Evolutionary conservation across 2,888 invertebrate genomes (phyloP), one percentile per base, ranked within the genome.

Genomic region (Scaptomyza cyrtandrae): DNA sequence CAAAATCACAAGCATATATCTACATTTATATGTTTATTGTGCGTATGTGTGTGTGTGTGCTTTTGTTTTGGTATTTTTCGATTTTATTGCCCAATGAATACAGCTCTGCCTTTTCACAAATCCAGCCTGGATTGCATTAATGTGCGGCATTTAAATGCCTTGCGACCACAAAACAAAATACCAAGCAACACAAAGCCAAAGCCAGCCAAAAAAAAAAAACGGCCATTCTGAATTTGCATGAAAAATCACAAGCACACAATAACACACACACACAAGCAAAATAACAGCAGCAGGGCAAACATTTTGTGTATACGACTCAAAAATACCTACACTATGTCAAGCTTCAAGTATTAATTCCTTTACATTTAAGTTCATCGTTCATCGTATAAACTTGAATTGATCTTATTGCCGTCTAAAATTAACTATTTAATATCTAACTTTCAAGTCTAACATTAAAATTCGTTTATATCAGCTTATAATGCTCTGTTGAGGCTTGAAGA

Each of bases 61-160:
- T 24, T 24, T 31, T 65, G 35, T 48, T 65, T 50, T 43, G 70
- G 56, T 63, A 75, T 86, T 75, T 86, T 75, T 72, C 70, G 81
- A 84, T 83, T 88, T 88, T 80, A 88, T 86, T 84, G 85, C 80
- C 65, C 76, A 78, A 72, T 75, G 84, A 80, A 75, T 73, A 55
- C 52, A 50, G 29, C 39, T 45, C 39, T 45, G 44, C 48, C 58
- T 39, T 39, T 41, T 37, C 41, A 37, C 59, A 69, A 69, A 75
- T 74, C 65, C 79, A 44, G 65, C 43, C 62, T 45, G 79, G 65
- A 70, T 71, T 85, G 83, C 80, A 79, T 80, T 86, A 86, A 81
- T 81, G 80, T 81, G 84, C 50, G 84, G 78, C 76, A 79, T 81
- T 88, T 88, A 88, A 84, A 84, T 88, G 79, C 71, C 74, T 72